A percentile compares a stretch with the other conserved stretches of the same genome.
phyloP scores from a whole-genome alignment of 1,140 invertebrate species.

The Sinonovacula constricta region DNA sequence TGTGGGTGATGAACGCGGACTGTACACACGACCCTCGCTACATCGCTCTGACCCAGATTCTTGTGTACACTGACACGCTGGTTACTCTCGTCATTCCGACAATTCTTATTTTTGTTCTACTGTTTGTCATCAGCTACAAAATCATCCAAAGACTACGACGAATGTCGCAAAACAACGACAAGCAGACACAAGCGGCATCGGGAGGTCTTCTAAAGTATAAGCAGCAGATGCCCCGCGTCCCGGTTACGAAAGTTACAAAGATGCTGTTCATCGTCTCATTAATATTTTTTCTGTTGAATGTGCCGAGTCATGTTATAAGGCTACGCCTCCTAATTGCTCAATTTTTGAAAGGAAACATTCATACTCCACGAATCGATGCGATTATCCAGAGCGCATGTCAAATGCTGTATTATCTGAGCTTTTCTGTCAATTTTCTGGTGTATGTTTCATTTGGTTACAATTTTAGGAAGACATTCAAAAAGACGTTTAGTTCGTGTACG shows the following conservation, averaged over 20 bases:
- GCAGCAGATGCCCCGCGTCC: slow-evolving; percentile 3
- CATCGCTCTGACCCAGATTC: slow-evolving; percentile 15
- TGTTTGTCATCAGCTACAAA: slow-evolving; percentile 31
- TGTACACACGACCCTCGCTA: slow-evolving; percentile 14
- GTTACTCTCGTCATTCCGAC: slow-evolving; percentile 34
- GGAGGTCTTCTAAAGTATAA: not conserved
- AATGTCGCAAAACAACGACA: not conserved
- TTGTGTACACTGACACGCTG: slow-evolving; percentile 30
- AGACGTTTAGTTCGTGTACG: slow-evolving; percentile 38
- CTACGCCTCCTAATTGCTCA: slow-evolving; percentile 18
- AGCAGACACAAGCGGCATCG: not conserved
- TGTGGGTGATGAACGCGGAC: slow-evolving; percentile 30
- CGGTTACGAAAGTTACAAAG: slow-evolving; percentile 31
- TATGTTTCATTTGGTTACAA: slow-evolving; percentile 79
- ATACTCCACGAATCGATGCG: slow-evolving; percentile 64
- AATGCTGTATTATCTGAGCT: slow-evolving; percentile 87
- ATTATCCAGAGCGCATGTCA: slow-evolving; percentile 79
- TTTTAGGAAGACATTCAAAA: slow-evolving; percentile 60
- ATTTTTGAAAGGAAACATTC: slow-evolving; percentile 21
- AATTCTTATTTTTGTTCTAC: slow-evolving; percentile 20
- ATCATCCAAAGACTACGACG: slow-evolving; percentile 7
- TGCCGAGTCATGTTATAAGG: slow-evolving; percentile 30
- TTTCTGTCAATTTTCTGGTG: slow-evolving; percentile 90
- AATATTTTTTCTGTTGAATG: slow-evolving; percentile 57
- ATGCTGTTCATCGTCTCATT: slow-evolving; percentile 41